A percentile compares a stretch with the other conserved stretches of the same genome.
Evolutionary conservation across 1,140 invertebrate genomes (phyloP).

Genomic region (Monochamus saltuarius): DNA sequence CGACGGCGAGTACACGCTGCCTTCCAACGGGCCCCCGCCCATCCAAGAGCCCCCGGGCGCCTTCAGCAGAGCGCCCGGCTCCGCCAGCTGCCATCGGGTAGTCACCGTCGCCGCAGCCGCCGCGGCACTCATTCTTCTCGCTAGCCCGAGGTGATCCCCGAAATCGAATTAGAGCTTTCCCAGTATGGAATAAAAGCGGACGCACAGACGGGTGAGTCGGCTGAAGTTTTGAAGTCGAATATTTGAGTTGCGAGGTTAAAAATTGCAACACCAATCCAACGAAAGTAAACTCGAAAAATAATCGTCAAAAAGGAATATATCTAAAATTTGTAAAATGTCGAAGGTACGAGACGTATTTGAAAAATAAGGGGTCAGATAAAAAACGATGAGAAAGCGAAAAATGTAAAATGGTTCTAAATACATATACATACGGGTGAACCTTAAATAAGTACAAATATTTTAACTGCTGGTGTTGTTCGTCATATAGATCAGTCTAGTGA

Average conservation of each 20-base stretch:
- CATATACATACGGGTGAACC: no score
- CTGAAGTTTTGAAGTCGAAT: background rate
- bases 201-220: background rate
- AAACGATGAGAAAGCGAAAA: no score
- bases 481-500: no score
- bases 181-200: constrained; percentile 1
- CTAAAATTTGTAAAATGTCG: no score
- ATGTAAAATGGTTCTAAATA: no score
- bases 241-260: background rate
- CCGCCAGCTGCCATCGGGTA: background rate
- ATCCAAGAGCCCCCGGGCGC: constrained; percentile 46
- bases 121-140: background rate
- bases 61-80: constrained; percentile 34
- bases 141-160: constrained; percentile 15
- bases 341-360: no score
- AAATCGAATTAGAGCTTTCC: constrained; percentile 19
- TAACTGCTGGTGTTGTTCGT: no score
- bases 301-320: no score
- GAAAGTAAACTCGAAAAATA: no score
- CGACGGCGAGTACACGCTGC: constrained; percentile 46
- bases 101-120: constrained; percentile 1
- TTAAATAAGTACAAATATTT: no score
- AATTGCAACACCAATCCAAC: no score
- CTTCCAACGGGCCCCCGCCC: constrained; percentile 45
- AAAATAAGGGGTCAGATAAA: no score